Conservation (phyloP, 2,113 vertebrate species). For the Oncorhynchus clarkii region DNA sequence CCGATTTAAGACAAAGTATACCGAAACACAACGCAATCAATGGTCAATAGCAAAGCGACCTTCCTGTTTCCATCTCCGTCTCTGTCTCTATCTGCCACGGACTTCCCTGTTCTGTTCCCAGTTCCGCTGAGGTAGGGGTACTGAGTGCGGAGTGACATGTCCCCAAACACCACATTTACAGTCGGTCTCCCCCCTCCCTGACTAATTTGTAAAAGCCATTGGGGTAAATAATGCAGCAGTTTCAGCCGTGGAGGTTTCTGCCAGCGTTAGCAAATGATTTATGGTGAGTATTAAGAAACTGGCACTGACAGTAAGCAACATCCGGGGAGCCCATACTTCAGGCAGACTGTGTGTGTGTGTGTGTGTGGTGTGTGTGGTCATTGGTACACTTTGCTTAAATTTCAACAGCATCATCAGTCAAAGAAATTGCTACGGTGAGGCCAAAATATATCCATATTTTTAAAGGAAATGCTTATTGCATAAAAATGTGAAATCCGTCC, state of each 20-base stretch:
- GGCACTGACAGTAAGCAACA: slow-evolving; percentile 20
- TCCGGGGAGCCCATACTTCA: not conserved
- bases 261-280: slow-evolving; percentile 23
- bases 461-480: not conserved
- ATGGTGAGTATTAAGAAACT: slow-evolving; percentile 20
- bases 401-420: not conserved
- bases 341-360: not conserved
- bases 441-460: not conserved
- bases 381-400: not conserved
- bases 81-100: too few species aligned
- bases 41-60: too few species aligned
- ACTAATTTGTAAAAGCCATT: slow-evolving; percentile 48
- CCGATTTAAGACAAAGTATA: too few species aligned
- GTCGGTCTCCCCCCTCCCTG: slow-evolving; percentile 20
- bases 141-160: not conserved
- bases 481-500: not conserved
- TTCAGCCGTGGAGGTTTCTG: slow-evolving; percentile 1
- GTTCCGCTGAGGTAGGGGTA: not conserved
- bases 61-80: too few species aligned
- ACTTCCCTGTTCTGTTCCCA: too few species aligned
- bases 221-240: slow-evolving; percentile 29
- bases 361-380: not conserved
- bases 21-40: too few species aligned
- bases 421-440: not conserved
- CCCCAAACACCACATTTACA: slow-evolving; percentile 32